Evolutionary conservation across 2,113 vertebrate species (phyloP).

Genomic region (Bufo bufo): DNA sequence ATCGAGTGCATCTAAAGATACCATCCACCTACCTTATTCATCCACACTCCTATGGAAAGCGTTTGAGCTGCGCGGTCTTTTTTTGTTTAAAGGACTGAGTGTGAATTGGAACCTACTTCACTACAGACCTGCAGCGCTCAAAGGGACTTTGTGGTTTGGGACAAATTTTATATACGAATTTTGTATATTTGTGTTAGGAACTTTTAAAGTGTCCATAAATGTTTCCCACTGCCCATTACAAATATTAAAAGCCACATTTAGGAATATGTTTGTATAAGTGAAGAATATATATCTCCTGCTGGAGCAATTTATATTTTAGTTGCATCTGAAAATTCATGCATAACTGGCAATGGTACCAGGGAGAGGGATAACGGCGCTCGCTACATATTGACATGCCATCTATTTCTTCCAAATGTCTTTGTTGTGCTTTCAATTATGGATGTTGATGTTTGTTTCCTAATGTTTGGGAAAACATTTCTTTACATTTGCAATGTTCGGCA

Average conservation of each 20-base stretch:
- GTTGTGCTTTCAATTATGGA: not conserved
- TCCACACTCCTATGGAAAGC: too few species aligned
- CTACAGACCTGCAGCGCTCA: too few species aligned
- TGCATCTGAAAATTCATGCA: not conserved
- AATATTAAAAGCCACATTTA: conserved; percentile 1
- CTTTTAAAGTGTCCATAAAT: not conserved
- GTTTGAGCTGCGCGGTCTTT: too few species aligned
- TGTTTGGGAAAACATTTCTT: conserved; percentile 10
- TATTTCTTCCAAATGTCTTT: not conserved
- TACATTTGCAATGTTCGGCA: not conserved
- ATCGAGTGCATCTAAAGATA: too few species aligned
- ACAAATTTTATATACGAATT: too few species aligned
- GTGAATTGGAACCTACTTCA: too few species aligned
- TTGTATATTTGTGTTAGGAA: too few species aligned
- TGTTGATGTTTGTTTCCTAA: conserved; percentile 5
- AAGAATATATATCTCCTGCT: not conserved
- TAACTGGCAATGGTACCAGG: not conserved
- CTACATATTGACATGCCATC: not conserved
- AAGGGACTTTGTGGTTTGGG: too few species aligned
- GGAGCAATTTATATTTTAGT: not conserved
- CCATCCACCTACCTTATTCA: too few species aligned
- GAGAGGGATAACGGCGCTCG: conserved; percentile 4
- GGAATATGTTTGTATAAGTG: not conserved
- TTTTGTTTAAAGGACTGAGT: too few species aligned
- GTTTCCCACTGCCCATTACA: not conserved